Evolutionary conservation across 2,113 vertebrate genomes (phyloP).

Genomic region (Opisthocomus hoazin): DNA sequence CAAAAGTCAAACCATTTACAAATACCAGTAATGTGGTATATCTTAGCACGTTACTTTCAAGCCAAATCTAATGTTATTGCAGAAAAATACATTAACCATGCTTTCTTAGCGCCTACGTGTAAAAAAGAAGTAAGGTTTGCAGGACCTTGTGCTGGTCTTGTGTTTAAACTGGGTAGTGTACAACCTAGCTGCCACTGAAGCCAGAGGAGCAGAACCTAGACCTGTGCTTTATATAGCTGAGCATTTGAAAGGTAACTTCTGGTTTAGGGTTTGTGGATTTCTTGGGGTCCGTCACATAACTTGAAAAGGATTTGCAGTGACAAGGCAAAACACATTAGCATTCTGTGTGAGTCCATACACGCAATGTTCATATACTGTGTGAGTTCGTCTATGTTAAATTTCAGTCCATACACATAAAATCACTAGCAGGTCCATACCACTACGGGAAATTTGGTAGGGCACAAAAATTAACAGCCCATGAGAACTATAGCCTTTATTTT

Average conservation of each 20-base stretch:
- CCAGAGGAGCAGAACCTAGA: not conserved
- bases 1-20: not conserved
- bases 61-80: not conserved
- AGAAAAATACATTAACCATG: not conserved
- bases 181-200: not conserved
- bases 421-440: not conserved
- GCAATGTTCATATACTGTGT: not conserved
- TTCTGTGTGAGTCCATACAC: not conserved
- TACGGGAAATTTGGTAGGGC: not conserved
- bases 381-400: not conserved
- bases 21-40: not conserved
- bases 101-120: not conserved
- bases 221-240: not conserved
- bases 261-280: not conserved
- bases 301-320: not conserved
- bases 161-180: not conserved
- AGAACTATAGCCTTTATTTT: not conserved
- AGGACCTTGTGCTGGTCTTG: not conserved
- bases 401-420: not conserved
- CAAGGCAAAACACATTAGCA: fast-evolving
- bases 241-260: not conserved
- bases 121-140: not conserved
- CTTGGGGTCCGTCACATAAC: not conserved
- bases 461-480: not conserved
- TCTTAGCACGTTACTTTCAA: not conserved